Evolutionary conservation across 2,797 vertebrate genomes (phyloP), one percentile per base, ranked within the genome.

Genomic region (Streptopelia turtur): DNA sequence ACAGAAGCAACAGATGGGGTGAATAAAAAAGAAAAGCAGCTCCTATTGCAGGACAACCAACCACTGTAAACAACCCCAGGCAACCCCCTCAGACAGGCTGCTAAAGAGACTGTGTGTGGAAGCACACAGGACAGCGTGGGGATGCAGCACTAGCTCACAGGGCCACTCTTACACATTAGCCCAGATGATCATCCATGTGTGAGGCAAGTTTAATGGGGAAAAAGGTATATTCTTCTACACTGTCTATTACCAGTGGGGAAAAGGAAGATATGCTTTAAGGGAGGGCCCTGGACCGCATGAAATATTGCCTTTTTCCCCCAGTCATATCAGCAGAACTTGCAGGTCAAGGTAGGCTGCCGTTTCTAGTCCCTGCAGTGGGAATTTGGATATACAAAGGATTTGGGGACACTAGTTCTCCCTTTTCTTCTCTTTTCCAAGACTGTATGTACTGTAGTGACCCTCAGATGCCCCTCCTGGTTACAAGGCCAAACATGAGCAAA

Each of bases 141-240:
- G 53, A 83, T 41, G 41, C 82, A 78, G 39, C 57, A 33, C 21
- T 9, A 56, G 47, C 49, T 70, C 35, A 33, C 23, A 33, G 16
- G 1, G 15, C 11, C 59, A 20, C 24, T 33, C 17, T 63, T 18
- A 23, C 0, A 7, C 5, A 3, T 4, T 4, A 70, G 16, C 33
- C 10, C 52, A 74, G 35, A 16, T 39, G 63, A 20, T 8, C 11
- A 22, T 5, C 30, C 16, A 5, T 0, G 11, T 7, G 25, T 23
- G 47, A 89, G 43, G 27, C 20, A 81, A 49, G 45, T 52, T 70
- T 1, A 9, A 27, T 0, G 6, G 16, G 5, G 16, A 65, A 78
- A 60, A 35, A 41, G 16, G 25, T 16, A 77, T 0, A 6, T 39
- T 9, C 20, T 16, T n/a, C 35, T 43, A 25, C 20, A 59, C 6